Evolutionary conservation across 53 echinoderm and acorn worm species (phyloP), one percentile per base, ranked within the genome.

Genomic region (Stichopus horrens): DNA sequence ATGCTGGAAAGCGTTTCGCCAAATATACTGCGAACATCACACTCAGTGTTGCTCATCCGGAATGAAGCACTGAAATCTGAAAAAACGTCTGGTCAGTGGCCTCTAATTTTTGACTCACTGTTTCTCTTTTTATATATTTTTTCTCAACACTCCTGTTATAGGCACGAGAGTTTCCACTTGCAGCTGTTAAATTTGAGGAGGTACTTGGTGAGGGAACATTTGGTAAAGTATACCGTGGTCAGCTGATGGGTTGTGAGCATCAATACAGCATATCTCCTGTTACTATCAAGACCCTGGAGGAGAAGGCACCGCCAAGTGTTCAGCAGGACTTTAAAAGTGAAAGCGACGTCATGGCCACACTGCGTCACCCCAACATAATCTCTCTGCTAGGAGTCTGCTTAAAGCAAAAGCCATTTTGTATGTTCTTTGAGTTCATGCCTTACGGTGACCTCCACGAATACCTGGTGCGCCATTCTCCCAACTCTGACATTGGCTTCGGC

Each of bases 391-490:
- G 95, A 8, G 94, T 94, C 23, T 95, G 93, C 81, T 88, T 92
- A 88, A 90, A 90, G 76, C 90, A 91, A 73, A 91, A 91, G 63
- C 98, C 98, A 52, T 88, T 92, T 65, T 98, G 95, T 74, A 98
- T 95, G 95, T 83, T 98, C 60, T 98, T 98, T 91, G 98, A 98
- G 91, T 98, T 89, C 86, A 88, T 98, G 91, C 94, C 95, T 0
- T 95, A 98, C 58, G 98, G 98, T 58, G 98, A 98, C 89, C 88
- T 98, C 74, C 98, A 95, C 68, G 98, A 98, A 86, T 98, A 95
- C 86, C 93, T 98, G 9, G 93, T 95, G 66, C 74, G 96, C 14
- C 99, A 99, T 86, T 99, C 99, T 21, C 99, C 99, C 5, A 95
- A 99, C 88, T 99, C 99, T 5, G 99, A 99, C 75, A 79, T 99